phyloP scores from a whole-genome alignment of 2,888 invertebrate species.

The Pristionchus maxplancki region DNA sequence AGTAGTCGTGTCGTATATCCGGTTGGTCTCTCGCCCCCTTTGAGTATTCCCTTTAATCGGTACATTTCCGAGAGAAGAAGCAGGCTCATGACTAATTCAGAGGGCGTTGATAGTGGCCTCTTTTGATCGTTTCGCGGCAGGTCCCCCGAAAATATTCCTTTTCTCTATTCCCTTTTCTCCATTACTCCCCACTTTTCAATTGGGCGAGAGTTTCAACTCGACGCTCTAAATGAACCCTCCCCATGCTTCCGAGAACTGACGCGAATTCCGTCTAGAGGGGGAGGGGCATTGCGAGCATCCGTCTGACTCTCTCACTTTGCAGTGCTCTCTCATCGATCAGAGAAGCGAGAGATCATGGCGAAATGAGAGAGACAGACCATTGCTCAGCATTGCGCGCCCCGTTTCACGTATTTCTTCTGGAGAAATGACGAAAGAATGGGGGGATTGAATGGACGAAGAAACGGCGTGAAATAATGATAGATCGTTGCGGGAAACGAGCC shows the following conservation, averaged over 20 bases:
- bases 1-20: neutral
- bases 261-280: neutral
- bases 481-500: neutral
- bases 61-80: neutral
- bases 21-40: neutral
- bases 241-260: neutral
- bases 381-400: too few relatives aligned
- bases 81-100: neutral
- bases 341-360: too few relatives aligned
- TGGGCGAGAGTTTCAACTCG: neutral
- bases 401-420: neutral
- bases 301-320: too few relatives aligned
- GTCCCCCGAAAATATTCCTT: too few relatives aligned
- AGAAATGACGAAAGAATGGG: constrained; percentile 3
- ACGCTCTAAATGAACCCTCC: neutral
- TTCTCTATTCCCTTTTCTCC: neutral
- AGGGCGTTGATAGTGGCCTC: neutral
- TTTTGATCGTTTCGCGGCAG: neutral
- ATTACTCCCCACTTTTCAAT: too few relatives aligned
- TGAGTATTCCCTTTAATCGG: neutral
- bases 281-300: neutral
- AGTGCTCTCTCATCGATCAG: too few relatives aligned
- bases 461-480: neutral
- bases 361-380: too few relatives aligned
- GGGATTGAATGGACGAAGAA: neutral